Conservation (phyloP, 2,113 vertebrate species). For the Morone chrysops region DNA sequence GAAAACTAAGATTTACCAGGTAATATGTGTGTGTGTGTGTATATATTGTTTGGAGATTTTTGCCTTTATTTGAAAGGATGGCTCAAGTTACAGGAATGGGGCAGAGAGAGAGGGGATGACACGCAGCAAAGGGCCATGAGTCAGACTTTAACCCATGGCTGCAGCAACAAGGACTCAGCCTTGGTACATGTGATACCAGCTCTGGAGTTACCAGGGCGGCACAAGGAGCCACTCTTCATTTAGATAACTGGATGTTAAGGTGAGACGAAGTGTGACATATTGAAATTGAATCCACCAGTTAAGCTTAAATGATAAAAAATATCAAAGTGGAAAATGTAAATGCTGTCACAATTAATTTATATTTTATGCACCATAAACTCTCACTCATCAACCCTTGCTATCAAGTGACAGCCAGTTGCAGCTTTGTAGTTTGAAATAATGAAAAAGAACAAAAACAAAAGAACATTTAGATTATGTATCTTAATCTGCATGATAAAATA, state of each 20-base stretch:
- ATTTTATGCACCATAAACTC: slow-evolving; percentile 3
- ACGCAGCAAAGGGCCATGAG: too few species aligned
- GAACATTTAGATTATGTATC: neutral
- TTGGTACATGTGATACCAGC: too few species aligned
- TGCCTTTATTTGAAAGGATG: too few species aligned
- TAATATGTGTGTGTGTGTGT: too few species aligned
- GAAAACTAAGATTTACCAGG: too few species aligned
- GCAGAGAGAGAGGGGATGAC: too few species aligned
- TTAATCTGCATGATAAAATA: neutral
- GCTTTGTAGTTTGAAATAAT: neutral
- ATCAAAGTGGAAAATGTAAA: neutral
- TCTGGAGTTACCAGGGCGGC: too few species aligned
- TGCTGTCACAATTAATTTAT: slow-evolving; percentile 2
- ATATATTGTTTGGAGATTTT: too few species aligned
- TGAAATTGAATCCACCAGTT: neutral
- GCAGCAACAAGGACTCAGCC: too few species aligned
- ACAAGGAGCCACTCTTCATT: neutral
- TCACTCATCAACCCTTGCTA: neutral
- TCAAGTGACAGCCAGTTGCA: neutral
- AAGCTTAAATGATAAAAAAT: neutral
- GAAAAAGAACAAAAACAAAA: neutral
- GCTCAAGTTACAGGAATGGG: too few species aligned
- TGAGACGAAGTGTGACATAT: neutral
- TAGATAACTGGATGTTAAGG: neutral
- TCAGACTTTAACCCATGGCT: too few species aligned